Evolutionary conservation across 2,888 invertebrate species (phyloP), one percentile per base, ranked within the genome.

Genomic region (Alviniconcha strummeri): DNA sequence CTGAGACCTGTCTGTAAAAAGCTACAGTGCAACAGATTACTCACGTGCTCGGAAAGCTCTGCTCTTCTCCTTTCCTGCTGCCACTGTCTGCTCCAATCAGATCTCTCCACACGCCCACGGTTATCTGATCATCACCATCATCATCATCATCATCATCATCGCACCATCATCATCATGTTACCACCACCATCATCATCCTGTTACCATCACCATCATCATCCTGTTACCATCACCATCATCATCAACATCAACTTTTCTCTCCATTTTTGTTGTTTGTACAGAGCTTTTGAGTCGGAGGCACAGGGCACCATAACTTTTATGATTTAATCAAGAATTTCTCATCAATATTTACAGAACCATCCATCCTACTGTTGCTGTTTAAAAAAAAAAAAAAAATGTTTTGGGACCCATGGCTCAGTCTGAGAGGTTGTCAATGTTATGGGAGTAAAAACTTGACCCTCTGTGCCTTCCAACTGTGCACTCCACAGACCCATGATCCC

Each of bases 11-110:
- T 36, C 36, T 36, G 36, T 36, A 36, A 36, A 36, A 36, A 36
- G 36, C 36, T 36, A 36, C 36, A 36, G 36, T 36, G 36, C 36
- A 36, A 36, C 17, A 79, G 75, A 52, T 7, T 5, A 78, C 72
- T 80, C 19, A 84, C 78, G 13, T 60, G 56, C 52, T 71, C 5
- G 57, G 80, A 0, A 36, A 17, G 54, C 80, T 72, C 17, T 54
- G 56, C 55, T 69, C 71, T 55, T 80, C 80, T 69, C 83, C 75
- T 80, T 79, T 56, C 80, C 75, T 64, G 56, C 55, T 13, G 19
- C 72, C 84, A 80, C 1, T 84, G 71, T 84, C 85, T 54, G 82
- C 36, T 36, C 36, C 36, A 36, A 36, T 36, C 36, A 36, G 36
- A 36, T 36, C 36, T 36, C 81, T 81, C 71, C 71, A 81, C 11